Percentiles rank a stretch among this genome's conserved stretches.
These are phyloP conservation scores for Parazoanthus atlanticus DNA, from an alignment of 92 coral and sea anemone genomes.

Conservation along the genomic window DNA sequence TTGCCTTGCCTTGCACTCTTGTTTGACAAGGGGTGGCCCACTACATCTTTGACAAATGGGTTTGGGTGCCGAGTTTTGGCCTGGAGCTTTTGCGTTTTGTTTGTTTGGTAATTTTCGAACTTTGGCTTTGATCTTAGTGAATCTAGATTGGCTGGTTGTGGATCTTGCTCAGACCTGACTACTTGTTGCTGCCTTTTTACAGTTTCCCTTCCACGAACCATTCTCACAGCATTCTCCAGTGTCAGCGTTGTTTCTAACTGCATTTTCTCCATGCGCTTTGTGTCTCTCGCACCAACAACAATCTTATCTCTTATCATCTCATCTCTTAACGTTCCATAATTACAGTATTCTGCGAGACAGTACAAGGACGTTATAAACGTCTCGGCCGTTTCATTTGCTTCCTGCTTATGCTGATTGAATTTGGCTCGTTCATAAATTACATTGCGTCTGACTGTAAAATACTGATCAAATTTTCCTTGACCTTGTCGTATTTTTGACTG, in stretches of 20 bases:
- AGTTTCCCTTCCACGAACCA: conserved; percentile 3
- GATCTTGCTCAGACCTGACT: conserved; percentile 27
- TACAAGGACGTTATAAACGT: conserved; percentile 42
- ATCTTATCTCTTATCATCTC: conserved; percentile 58
- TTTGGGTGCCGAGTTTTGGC: background rate
- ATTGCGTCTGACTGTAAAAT: conserved; percentile 35
- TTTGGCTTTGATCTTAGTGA: background rate
- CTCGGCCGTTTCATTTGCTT: conserved; percentile 40
- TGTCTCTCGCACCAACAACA: conserved; percentile 52
- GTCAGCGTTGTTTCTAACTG: conserved; percentile 32
- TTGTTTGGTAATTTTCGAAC: background rate
- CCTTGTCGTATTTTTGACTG: conserved; percentile 25
- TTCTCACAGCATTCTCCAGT: conserved; percentile 26
- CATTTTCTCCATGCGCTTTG: conserved; percentile 48
- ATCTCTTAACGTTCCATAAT: conserved; percentile 50
- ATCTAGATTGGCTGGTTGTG: background rate
- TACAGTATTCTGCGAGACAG: conserved; percentile 50
- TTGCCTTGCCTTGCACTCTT: no score
- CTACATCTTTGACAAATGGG: conserved; percentile 1
- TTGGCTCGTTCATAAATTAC: conserved; percentile 52
- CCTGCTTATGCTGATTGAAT: conserved; percentile 54
- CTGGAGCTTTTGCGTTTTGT: background rate
- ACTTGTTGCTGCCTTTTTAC: background rate
- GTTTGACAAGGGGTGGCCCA: no score
- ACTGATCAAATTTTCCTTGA: conserved; percentile 48